These are phyloP conservation scores for Antennarius striatus DNA, from an alignment of 2,113 vertebrate species.

Conservation along the genomic window DNA sequence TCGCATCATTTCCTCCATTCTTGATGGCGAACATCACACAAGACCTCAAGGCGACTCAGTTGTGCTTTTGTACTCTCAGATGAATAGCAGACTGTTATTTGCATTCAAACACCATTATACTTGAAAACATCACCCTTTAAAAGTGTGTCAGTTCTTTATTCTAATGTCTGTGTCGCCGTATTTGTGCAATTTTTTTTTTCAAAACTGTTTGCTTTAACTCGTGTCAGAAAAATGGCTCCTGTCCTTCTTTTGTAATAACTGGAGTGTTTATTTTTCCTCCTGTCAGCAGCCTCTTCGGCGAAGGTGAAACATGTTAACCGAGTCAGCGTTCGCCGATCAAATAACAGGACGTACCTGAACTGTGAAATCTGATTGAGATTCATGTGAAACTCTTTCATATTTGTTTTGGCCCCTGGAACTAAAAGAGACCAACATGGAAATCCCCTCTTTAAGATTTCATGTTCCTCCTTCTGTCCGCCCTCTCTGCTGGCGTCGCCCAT, in stretches of 20 bases:
- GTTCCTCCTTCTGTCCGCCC: constrained; percentile 46
- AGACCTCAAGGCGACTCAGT: too few species aligned
- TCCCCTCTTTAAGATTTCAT: constrained; percentile 64
- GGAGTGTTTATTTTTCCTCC: constrained; percentile 14
- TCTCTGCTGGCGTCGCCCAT: constrained; percentile 63
- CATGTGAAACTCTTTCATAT: constrained; percentile 3
- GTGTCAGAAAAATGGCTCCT: not conserved
- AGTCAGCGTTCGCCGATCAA: constrained; percentile 1
- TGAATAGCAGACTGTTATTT: not conserved
- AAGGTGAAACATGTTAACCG: not conserved
- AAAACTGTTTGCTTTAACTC: not conserved
- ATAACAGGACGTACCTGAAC: not conserved
- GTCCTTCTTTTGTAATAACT: constrained; percentile 10
- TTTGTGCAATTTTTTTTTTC: not conserved
- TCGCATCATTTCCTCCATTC: too few species aligned
- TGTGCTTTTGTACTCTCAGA: too few species aligned
- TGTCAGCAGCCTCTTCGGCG: constrained; percentile 14
- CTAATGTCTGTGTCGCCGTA: not conserved
- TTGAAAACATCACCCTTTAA: not conserved
- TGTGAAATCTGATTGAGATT: constrained; percentile 16
- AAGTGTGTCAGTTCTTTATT: not conserved
- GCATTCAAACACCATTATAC: not conserved
- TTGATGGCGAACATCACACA: too few species aligned
- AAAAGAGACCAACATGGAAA: constrained; percentile 49
- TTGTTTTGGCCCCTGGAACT: constrained; percentile 30